A percentile compares a stretch with the other conserved stretches of the same genome.
phyloP scores from a whole-genome alignment of 64 coral and sea anemone genomes.

The Montipora efflorescens region DNA sequence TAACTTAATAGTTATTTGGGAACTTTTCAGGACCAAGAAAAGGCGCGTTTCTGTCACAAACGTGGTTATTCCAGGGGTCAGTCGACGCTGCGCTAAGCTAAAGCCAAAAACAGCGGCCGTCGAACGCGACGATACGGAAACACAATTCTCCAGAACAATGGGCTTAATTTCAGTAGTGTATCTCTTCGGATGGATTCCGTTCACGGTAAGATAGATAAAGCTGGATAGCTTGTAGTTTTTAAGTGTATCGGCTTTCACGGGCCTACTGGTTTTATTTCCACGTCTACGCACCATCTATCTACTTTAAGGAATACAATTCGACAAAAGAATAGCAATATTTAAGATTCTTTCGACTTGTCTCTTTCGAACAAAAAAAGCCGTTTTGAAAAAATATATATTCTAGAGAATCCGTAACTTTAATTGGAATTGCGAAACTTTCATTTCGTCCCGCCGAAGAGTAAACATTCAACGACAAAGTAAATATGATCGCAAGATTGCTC shows the following conservation, averaged over 20 bases:
- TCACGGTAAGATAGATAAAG: constrained; percentile 68
- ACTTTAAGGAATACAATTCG: no score
- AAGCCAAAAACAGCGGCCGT: background rate
- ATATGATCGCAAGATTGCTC: no score
- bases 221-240: background rate
- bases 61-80: background rate
- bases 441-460: no score
- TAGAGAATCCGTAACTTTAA: no score
- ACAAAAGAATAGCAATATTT: no score
- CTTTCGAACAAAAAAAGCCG: no score
- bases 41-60: constrained; percentile 41
- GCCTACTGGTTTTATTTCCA: background rate
- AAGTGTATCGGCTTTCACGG: background rate
- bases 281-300: no score
- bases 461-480: no score
- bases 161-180: constrained; percentile 82
- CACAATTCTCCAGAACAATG: constrained; percentile 88
- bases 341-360: no score
- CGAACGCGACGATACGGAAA: constrained; percentile 52
- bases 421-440: no score
- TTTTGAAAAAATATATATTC: no score
- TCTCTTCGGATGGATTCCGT: constrained; percentile 85
- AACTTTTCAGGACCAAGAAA: constrained; percentile 48
- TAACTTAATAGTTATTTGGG: constrained; percentile 77
- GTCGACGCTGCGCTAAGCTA: background rate